phyloP scores from a whole-genome alignment of 2,888 invertebrate genomes.

The Cephus spinipes region DNA sequence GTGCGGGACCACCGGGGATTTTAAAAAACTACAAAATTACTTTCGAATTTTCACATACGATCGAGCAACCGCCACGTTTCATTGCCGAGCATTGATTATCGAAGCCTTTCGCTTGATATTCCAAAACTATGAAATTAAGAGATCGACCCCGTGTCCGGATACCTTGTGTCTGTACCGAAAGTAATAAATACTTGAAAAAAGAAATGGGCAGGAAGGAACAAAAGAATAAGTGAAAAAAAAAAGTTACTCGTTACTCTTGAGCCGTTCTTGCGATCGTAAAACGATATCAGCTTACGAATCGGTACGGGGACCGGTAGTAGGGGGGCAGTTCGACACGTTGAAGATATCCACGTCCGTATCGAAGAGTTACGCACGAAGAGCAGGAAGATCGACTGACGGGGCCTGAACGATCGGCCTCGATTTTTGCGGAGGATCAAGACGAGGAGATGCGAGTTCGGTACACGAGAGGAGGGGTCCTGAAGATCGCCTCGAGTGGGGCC shows the following conservation, averaged over 20 bases:
- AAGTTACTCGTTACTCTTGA: neutral
- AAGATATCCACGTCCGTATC: neutral
- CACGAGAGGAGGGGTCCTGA: neutral
- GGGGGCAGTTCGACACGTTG: neutral
- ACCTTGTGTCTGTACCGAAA: neutral
- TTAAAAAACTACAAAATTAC: neutral
- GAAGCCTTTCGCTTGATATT: neutral
- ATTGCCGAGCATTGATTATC: neutral
- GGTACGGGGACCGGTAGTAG: neutral
- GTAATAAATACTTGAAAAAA: neutral
- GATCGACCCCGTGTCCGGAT: neutral
- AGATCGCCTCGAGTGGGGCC: conserved; percentile 4
- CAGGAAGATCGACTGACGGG: neutral
- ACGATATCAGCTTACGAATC: neutral
- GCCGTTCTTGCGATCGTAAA: neutral
- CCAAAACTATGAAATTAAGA: neutral
- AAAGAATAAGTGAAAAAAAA: neutral
- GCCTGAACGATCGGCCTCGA: neutral
- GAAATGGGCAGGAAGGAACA: neutral
- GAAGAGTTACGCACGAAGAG: conserved; percentile 1
- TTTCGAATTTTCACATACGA: too few relatives aligned
- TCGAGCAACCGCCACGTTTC: neutral
- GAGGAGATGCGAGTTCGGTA: neutral
- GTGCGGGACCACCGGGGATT: neutral
- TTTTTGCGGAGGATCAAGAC: neutral